Evolutionary conservation across 2,888 invertebrate species (phyloP), one percentile per base, ranked within the genome.

Genomic region (Stenchaetothrips biformis): DNA sequence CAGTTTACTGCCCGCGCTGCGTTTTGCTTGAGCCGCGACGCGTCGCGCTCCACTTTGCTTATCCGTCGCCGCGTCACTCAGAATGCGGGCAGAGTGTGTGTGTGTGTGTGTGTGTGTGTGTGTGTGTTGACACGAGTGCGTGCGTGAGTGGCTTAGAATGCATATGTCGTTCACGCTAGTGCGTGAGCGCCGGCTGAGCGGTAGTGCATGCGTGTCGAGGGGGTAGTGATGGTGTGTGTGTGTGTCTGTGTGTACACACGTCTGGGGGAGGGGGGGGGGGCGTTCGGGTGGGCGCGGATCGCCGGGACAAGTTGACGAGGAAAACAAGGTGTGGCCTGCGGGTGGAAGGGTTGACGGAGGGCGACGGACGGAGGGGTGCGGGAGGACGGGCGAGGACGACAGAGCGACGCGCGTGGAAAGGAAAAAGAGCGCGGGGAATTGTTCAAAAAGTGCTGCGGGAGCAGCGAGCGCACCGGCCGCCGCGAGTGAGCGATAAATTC

Each of bases 401-500:
- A 37, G 2, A 1, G 4, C 37, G 37, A 37, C 37, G 37, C 37
- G 37, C 37, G 37, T 37, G 37, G 37, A 37, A 37, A 37, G 37
- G 37, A 37, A 37, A 37, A 1, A 4, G 37, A 37, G 37, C 37
- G 37, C 37, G 37, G 37, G 37, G 37, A 37, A 37, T 37, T 37
- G 37, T 59, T 18, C 59, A 59, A 59, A 59, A 59, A 59, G 13
- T 59, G 59, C 59, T 59, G 16, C 18, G 13, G 53, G 53, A 18
- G 53, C 13, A 7, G 11, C 11, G 53, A 1, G 37, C 37, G 37
- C 37, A 37, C 37, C 37, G 37, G 37, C n/a, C 13, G n/a, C 9
- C 62, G 18, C 62, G 67, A 67, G 67, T 74, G 25, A 74, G 25
- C 67, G 67, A 74, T 74, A 74, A 74, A 74, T 74, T 74, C 9